Base-by-base conservation (phyloP, 2,797 vertebrate genomes). In the Muraenolepis orangiensis region DNA sequence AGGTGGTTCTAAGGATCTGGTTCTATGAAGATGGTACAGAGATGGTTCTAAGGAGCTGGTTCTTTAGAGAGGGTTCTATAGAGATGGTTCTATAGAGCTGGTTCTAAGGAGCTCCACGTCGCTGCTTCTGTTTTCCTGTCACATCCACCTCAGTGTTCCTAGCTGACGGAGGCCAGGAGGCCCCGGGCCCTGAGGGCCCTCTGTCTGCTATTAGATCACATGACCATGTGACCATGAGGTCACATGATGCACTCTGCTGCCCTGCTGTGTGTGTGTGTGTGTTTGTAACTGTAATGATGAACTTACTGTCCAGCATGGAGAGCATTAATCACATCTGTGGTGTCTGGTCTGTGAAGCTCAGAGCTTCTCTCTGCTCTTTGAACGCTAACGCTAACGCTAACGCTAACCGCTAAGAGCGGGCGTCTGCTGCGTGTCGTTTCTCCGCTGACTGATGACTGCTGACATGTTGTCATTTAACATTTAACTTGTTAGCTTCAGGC, bases 261-360 rank as follows among this genome's bases (percentile, higher is more conserved):
- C 18, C 20, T 66, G 61, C 16, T 38, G n/a, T 23, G 32, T 11
- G 61, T 26, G n/a, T 23, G 61, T 28, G 61, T 23, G 61, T 11
- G n/a, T 10, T 16, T 64, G 3, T 84, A 74, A 72, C 72, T 23
- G 67, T 74, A 3, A 75, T 83, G 86, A 90, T 88, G 88, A 81
- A 87, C 86, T 71, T 79, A n/a, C 81, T 77, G 77, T 70, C 69
- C 66, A 85, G 85, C 80, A 80, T 84, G 80, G 76, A 76, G 72
- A 80, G 82, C 85, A 66, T 18, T 90, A 87, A 90, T 89, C 86
- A 85, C 82, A 87, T 90, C 84, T 88, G 76, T 81, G 78, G 26
- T 26, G 0, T 79, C 82, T 57, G 51, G 51, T 8, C 51, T n/a
- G 51, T n/a, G 51, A 1, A 20, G 46, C 46, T n/a, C 46, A 6